Percentiles rank a stretch among this genome's conserved stretches.
Evolutionary conservation across 2,888 invertebrate genomes (phyloP).

Genomic region (Parnassius smintheus): DNA sequence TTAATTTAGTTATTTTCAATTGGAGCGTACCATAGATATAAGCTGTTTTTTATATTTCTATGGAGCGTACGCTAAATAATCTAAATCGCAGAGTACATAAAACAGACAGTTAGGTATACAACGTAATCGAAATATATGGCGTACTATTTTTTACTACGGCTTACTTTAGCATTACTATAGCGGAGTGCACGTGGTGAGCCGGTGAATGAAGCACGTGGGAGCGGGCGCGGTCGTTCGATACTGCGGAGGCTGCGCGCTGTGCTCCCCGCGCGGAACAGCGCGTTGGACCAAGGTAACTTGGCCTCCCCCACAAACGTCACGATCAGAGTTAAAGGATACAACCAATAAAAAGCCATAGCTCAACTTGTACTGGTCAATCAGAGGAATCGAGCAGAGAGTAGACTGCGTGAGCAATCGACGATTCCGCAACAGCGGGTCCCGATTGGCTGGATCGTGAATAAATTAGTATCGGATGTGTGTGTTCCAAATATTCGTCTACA

Average conservation of each 20-base stretch:
- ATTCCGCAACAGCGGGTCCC: constrained; percentile 8
- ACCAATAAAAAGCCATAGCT: constrained; percentile 1
- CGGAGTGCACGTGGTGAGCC: constrained; percentile 41
- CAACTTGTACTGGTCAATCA: constrained; percentile 6
- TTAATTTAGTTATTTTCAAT: too few relatives aligned
- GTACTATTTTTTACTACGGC: constrained; percentile 19
- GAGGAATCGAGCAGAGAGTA: neutral
- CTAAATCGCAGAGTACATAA: too few relatives aligned
- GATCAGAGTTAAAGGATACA: neutral
- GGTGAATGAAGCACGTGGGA: constrained; percentile 50
- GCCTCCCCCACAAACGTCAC: constrained; percentile 7
- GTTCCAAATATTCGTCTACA: constrained; percentile 9
- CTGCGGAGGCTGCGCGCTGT: constrained; percentile 52
- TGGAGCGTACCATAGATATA: too few relatives aligned
- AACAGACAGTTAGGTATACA: too few relatives aligned
- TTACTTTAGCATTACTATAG: constrained; percentile 21
- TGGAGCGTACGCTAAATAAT: too few relatives aligned
- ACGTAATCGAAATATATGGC: constrained; percentile 5
- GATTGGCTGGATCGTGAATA: constrained; percentile 19
- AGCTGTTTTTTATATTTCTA: too few relatives aligned
- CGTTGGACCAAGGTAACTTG: constrained; percentile 4
- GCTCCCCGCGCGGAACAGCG: constrained; percentile 41
- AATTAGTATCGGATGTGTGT: constrained; percentile 24
- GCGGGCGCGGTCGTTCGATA: constrained; percentile 51
- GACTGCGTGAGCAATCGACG: constrained; percentile 11